Evolutionary conservation across 2,888 invertebrate genomes (phyloP), one percentile per base, ranked within the genome.

Genomic region (Drosophila siamana): DNA sequence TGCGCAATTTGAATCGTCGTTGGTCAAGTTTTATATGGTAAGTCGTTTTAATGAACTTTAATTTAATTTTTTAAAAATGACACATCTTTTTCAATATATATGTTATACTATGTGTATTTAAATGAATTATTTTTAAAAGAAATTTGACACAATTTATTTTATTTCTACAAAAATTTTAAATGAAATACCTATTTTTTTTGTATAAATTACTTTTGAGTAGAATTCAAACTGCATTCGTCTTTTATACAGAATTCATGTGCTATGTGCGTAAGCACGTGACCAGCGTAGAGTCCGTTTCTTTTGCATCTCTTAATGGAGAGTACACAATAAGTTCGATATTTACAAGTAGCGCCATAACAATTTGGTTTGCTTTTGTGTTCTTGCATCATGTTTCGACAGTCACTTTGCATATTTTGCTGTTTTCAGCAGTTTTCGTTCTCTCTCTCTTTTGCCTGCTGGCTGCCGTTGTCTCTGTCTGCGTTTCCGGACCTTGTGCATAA

Each of bases 401-500:
- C 50, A 22, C 50, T 74, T 69, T 70, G 80, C 78, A 74, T 77
- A 80, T 77, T 76, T 65, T 40, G 74, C 65, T 54, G 55, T 47
- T 59, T 70, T 72, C 60, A 64, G 73, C 66, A 62, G 40, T 52
- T 66, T 69, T 44, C 22, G 1, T 9, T 11, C 24, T 38, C 7
- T 11, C 22, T 13, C 5, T 30, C 13, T 11, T 62, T 33, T 55
- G 44, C 48, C 50, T 59, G 61, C 47, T 44, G 46, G 63, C 57
- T 11, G 7, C n/a, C n/a, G n/a, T 65, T 61, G 16, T 41, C 26
- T 16, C 28, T 48, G 26, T 43, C 40, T 59, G 40, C 60, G 60
- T 67, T 68, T 73, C 30, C 56, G 70, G 64, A 67, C 76, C 66
- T 64, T 69, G 59, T 79, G 88, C 85, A 85, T 86, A 86, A 87